A percentile compares a stretch with the other conserved stretches of the same genome.
Evolutionary conservation across 2,113 vertebrate genomes (phyloP).

Genomic region (Corvus cornix): DNA sequence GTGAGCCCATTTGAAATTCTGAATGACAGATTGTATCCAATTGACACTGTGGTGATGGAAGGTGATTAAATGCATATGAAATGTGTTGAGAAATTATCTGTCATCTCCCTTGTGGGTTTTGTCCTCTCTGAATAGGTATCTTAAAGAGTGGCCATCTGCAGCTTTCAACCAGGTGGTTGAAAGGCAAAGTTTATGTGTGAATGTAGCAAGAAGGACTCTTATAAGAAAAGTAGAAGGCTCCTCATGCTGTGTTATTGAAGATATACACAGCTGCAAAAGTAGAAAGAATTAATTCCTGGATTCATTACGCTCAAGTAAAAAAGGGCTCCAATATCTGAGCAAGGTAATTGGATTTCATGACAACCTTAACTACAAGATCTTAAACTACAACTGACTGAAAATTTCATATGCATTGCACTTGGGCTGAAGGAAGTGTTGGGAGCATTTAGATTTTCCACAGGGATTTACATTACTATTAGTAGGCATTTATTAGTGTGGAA

Average conservation of each 20-base stretch:
- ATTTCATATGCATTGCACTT: background rate
- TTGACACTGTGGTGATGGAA: no score
- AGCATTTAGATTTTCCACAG: background rate
- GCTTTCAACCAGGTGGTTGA: background rate
- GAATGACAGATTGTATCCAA: background rate
- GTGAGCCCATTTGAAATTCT: background rate
- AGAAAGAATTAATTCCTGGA: background rate
- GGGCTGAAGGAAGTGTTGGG: background rate
- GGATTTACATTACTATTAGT: no score
- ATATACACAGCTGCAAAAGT: background rate
- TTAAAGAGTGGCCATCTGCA: background rate
- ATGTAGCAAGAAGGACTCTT: rapidly evolving
- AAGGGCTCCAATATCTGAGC: background rate
- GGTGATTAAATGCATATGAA: background rate
- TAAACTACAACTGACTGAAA: background rate
- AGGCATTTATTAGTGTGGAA: background rate
- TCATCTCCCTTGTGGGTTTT: background rate
- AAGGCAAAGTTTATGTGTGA: background rate
- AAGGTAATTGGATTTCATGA: background rate
- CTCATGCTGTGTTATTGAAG: background rate
- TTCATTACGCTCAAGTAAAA: background rate
- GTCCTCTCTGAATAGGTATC: background rate
- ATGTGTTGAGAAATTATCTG: background rate
- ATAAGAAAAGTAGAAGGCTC: background rate
- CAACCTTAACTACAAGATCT: background rate